A percentile compares a stretch with the other conserved stretches of the same genome.
Evolutionary conservation across 2,113 vertebrate species (phyloP).

Genomic region (Riparia riparia): DNA sequence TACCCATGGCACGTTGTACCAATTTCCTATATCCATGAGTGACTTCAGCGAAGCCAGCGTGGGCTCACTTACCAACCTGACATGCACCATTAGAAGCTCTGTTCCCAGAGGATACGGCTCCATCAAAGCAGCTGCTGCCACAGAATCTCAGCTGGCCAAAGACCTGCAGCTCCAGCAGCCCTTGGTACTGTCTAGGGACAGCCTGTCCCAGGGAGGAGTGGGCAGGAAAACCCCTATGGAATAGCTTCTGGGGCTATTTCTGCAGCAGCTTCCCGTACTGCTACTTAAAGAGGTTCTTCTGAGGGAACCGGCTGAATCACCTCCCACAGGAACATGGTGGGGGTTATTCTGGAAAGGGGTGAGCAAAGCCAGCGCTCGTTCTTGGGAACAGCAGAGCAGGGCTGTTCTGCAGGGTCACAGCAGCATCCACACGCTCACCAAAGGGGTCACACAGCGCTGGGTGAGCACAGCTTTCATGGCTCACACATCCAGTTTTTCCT

Average conservation of each 20-base stretch:
- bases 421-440: not conserved
- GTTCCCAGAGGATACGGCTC: not conserved
- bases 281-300: not conserved
- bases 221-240: fast-evolving
- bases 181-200: fast-evolving
- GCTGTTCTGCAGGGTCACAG: not conserved
- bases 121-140: not conserved
- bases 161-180: not conserved
- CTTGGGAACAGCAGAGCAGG: not conserved
- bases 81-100: fast-evolving
- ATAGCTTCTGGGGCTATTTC: fast-evolving
- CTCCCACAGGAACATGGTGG: not conserved
- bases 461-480: not conserved
- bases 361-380: not conserved
- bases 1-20: fast-evolving
- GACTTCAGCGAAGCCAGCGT: not conserved
- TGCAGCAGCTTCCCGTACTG: not conserved
- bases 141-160: not conserved
- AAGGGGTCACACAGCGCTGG: not conserved
- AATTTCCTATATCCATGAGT: not conserved
- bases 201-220: not conserved
- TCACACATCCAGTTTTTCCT: not conserved
- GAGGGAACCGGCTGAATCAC: not conserved
- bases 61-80: not conserved
- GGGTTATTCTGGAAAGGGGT: not conserved